Conservation (phyloP, 2,888 invertebrate genomes). For the Agriotes lineatus region DNA sequence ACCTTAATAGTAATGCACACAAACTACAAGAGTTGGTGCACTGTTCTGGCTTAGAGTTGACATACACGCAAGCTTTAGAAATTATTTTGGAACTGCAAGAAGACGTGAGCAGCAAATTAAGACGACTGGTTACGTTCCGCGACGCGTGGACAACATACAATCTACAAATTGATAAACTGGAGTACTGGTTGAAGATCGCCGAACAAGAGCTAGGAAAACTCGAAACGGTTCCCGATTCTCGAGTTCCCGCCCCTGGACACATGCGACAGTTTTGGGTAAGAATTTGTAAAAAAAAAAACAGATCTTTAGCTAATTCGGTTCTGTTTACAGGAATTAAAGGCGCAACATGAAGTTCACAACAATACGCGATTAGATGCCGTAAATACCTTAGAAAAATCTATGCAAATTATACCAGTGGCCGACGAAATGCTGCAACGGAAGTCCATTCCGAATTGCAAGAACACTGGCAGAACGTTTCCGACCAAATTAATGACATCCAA, state of each 20-base stretch:
- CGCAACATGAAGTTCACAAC: conserved; percentile 87
- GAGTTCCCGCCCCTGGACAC: conserved; percentile 75
- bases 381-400: conserved; percentile 80
- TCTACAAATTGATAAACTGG: conserved; percentile 78
- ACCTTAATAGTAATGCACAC: conserved; percentile 79
- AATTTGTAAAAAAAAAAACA: too few relatives aligned
- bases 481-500: conserved; percentile 76
- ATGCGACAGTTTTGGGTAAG: conserved; percentile 85
- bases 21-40: conserved; percentile 80
- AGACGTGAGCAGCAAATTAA: conserved; percentile 79
- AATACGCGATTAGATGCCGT: conserved; percentile 81
- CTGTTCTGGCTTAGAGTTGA: conserved; percentile 80
- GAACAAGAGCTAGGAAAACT: conserved; percentile 78
- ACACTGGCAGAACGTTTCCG: conserved; percentile 78
- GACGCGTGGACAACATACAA: conserved; percentile 85
- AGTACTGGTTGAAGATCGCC: conserved; percentile 81
- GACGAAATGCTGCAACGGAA: conserved; percentile 87
- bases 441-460: conserved; percentile 82
- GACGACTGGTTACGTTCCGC: conserved; percentile 79
- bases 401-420: conserved; percentile 84
- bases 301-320: too few relatives aligned
- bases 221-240: conserved; percentile 73
- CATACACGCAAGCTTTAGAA: conserved; percentile 79
- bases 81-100: conserved; percentile 81
- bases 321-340: conserved; percentile 78